These are phyloP conservation scores for Cephus cinctus DNA, from an alignment of 1,140 invertebrate species.

Conservation along the genomic window DNA sequence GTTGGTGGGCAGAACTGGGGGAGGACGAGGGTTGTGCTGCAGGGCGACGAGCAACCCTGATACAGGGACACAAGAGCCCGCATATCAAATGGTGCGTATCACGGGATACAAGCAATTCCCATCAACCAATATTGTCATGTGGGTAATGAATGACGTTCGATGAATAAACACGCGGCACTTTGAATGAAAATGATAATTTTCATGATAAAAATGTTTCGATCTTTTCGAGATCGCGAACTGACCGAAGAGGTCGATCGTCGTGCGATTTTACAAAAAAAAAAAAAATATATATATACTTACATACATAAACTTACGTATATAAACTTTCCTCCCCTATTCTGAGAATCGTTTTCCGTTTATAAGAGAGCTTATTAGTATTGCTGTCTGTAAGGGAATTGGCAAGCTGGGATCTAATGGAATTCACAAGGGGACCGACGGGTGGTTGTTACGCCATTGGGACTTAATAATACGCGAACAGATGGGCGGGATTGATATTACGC, in stretches of 20 bases:
- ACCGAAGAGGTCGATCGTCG: no score
- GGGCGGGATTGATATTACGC: background rate
- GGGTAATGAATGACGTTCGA: constrained; percentile 51
- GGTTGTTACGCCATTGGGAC: background rate
- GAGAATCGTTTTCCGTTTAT: no score
- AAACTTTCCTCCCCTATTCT: no score
- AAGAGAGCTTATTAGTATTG: no score
- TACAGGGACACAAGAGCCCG: constrained; percentile 26
- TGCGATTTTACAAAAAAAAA: no score
- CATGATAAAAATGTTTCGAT: background rate
- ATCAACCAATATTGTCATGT: constrained; percentile 56
- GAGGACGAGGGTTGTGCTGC: background rate
- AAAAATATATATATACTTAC: no score
- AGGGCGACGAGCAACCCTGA: background rate
- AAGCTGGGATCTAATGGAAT: no score
- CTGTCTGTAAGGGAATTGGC: no score
- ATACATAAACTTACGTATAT: no score
- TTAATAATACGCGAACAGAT: background rate
- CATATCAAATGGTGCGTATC: constrained; percentile 54
- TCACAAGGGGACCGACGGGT: no score
- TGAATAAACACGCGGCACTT: constrained; percentile 50
- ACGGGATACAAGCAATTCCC: constrained; percentile 51
- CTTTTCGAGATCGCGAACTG: no score
- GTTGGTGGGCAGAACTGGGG: background rate
- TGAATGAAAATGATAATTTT: constrained; percentile 8